phyloP scores from a whole-genome alignment of 2,888 invertebrate genomes.

The Phoenoteleia sp. region DNA sequence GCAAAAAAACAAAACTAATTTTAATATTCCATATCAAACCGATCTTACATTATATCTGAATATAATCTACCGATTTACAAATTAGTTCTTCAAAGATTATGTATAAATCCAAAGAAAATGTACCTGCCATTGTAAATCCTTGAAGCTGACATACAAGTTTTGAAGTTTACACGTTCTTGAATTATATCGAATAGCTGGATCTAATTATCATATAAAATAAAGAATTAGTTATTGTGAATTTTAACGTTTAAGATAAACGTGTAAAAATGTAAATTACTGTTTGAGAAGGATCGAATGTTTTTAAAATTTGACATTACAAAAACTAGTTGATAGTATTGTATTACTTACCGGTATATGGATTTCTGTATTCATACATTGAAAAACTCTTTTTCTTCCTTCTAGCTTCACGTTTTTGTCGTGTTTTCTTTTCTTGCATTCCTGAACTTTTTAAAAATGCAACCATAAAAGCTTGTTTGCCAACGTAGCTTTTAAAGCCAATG shows the following conservation, averaged over 20 bases:
- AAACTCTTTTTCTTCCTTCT: constrained; percentile 56
- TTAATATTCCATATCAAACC: too few species aligned
- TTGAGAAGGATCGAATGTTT: too few species aligned
- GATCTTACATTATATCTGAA: too few species aligned
- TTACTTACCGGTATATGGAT: constrained; percentile 51
- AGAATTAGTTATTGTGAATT: neutral
- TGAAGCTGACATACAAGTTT: constrained; percentile 97
- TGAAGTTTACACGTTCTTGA: constrained; percentile 95
- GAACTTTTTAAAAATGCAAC: constrained; percentile 48
- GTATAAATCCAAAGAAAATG: too few species aligned
- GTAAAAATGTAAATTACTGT: too few species aligned
- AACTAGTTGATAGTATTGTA: too few species aligned
- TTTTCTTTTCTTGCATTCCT: constrained; percentile 17
- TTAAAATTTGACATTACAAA: too few species aligned
- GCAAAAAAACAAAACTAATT: too few species aligned
- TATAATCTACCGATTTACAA: too few species aligned
- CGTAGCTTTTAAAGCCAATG: constrained; percentile 42
- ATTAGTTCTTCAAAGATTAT: too few species aligned
- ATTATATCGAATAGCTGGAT: constrained; percentile 42
- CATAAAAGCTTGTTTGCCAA: constrained; percentile 55
- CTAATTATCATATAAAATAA: constrained; percentile 20
- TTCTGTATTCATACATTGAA: constrained; percentile 56
- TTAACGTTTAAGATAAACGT: too few species aligned
- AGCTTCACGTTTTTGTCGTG: constrained; percentile 54
- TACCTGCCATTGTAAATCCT: constrained; percentile 95